Conservation (phyloP, 2,113 vertebrate species). For the Trogon melanurus region DNA sequence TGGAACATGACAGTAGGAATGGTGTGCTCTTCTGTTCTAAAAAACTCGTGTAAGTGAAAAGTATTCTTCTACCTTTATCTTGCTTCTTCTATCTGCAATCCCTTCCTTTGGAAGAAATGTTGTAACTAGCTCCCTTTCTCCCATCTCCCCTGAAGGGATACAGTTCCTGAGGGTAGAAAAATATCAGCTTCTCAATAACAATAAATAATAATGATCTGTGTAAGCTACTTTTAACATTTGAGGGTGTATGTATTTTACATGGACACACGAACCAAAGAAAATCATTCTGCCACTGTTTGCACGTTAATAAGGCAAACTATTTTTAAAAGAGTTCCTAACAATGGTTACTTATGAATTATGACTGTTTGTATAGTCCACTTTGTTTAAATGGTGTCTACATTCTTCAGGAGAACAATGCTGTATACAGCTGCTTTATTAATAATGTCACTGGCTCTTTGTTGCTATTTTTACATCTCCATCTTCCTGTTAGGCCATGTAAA, state of each 20-base stretch:
- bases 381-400: slow-evolving; percentile 18
- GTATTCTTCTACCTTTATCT: not conserved
- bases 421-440: slow-evolving; percentile 47
- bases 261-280: not conserved
- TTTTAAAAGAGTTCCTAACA: slow-evolving; percentile 32
- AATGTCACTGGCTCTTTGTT: slow-evolving; percentile 8
- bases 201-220: not conserved
- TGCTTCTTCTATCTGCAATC: not conserved
- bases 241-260: no score
- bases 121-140: not conserved
- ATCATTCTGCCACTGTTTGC: not conserved
- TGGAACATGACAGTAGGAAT: not conserved
- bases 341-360: not conserved
- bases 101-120: not conserved
- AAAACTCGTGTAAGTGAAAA: not conserved
- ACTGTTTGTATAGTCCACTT: not conserved
- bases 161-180: not conserved
- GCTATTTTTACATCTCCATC: slow-evolving; percentile 61
- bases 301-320: not conserved
- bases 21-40: not conserved
- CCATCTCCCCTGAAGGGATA: not conserved
- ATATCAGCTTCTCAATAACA: not conserved
- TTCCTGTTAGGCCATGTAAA: slow-evolving; percentile 53
- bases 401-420: slow-evolving; percentile 60
- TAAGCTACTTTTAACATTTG: not conserved